A percentile compares a stretch with the other conserved stretches of the same genome.
Evolutionary conservation across 2,888 invertebrate species (phyloP).

Genomic region (Dynastes maya): DNA sequence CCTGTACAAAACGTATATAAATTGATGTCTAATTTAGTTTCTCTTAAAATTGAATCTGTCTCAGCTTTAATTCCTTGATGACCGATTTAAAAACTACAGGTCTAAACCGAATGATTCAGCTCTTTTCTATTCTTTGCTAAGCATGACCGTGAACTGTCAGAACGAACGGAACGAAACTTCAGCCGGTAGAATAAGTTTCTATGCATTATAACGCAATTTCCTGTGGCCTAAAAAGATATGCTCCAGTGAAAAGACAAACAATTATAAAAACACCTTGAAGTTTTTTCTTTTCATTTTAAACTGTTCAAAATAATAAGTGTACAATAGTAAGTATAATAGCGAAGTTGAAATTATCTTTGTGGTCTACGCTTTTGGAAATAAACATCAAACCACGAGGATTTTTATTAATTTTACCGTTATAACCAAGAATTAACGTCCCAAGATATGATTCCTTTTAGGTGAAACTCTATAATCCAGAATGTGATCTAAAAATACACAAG

Average conservation of each 20-base stretch:
- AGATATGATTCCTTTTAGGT: too few species aligned
- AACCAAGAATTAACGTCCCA: too few species aligned
- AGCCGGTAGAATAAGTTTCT: constrained; percentile 34
- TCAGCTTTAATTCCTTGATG: not conserved
- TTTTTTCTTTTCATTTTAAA: not conserved
- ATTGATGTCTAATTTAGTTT: not conserved
- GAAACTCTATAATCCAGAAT: too few species aligned
- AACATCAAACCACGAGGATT: too few species aligned
- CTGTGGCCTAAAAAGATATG: constrained; percentile 44
- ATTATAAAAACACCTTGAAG: constrained; percentile 35
- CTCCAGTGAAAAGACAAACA: constrained; percentile 46
- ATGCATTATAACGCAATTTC: constrained; percentile 38
- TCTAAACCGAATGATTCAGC: constrained; percentile 29
- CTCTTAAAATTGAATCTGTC: not conserved
- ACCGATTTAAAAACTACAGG: constrained; percentile 6
- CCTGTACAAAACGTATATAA: not conserved
- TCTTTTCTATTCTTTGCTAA: constrained; percentile 8
- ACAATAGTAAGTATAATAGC: too few species aligned
- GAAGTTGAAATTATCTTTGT: too few species aligned
- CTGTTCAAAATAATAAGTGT: too few species aligned
- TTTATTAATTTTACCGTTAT: too few species aligned
- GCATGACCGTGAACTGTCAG: constrained; percentile 47
- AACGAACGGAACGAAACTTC: constrained; percentile 42
- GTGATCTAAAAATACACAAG: not conserved
- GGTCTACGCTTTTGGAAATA: too few species aligned